phyloP scores from a whole-genome alignment of 2,888 invertebrate species.

The Dugesia japonica region DNA sequence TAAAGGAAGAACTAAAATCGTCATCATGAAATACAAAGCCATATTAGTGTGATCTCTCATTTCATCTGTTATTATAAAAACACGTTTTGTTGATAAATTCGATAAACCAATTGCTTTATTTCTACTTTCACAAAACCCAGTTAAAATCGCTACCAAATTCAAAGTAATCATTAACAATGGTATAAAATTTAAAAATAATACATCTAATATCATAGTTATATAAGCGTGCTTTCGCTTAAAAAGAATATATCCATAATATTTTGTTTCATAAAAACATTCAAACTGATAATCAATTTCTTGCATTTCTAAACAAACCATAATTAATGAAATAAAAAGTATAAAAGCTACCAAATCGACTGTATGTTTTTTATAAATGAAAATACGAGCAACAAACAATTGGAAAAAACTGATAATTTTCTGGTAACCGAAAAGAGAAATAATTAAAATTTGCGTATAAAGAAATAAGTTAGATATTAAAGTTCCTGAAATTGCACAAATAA shows the following conservation, averaged over 20 bases:
- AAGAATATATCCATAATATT: background rate
- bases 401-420: background rate
- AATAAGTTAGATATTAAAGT: background rate
- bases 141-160: background rate
- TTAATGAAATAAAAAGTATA: background rate
- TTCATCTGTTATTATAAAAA: background rate
- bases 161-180: background rate
- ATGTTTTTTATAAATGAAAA: constrained; percentile 14
- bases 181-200: background rate
- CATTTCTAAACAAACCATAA: background rate
- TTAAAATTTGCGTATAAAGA: background rate
- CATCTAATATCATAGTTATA: background rate
- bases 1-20: background rate
- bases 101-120: background rate
- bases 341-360: background rate
- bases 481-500: background rate
- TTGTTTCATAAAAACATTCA: background rate
- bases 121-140: background rate
- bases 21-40: background rate
- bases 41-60: constrained; percentile 8
- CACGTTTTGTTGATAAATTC: background rate
- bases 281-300: background rate
- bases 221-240: background rate
- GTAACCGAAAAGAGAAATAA: background rate
- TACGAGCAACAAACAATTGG: background rate